Evolutionary conservation across 1,140 invertebrate genomes (phyloP).

Genomic region (Drosophila orena): DNA sequence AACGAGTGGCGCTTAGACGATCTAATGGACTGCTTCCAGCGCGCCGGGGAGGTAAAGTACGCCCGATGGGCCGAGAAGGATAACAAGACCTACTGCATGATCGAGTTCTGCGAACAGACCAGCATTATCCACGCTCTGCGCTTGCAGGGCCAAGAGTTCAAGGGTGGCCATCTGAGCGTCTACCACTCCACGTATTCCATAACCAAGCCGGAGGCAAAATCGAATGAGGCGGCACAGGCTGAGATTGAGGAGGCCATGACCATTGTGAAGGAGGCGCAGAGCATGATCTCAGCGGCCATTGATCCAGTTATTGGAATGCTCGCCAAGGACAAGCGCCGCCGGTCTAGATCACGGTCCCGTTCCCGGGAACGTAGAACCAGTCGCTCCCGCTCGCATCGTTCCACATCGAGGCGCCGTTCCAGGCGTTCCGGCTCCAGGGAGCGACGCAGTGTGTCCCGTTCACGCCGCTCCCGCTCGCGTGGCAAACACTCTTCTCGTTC

Average conservation of each 20-base stretch:
- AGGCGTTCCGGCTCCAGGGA: slow-evolving; percentile 81
- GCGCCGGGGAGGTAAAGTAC: slow-evolving; percentile 98
- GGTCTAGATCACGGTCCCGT: slow-evolving; percentile 87
- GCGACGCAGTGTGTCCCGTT: slow-evolving; percentile 85
- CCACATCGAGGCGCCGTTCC: slow-evolving; percentile 86
- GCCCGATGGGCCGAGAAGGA: slow-evolving; percentile 95
- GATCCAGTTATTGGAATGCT: slow-evolving; percentile 94
- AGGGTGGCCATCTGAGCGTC: slow-evolving; percentile 89
- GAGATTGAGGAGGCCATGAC: slow-evolving; percentile 99
- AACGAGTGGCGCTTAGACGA: slow-evolving; percentile 90
- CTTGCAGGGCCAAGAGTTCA: slow-evolving; percentile 91
- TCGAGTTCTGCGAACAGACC: slow-evolving; percentile 97
- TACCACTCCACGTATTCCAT: slow-evolving; percentile 96
- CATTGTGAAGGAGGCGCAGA: slow-evolving; percentile 97
- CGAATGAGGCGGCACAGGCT: slow-evolving; percentile 96
- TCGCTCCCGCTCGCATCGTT: slow-evolving; percentile 88
- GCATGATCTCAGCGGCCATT: slow-evolving; percentile 95
- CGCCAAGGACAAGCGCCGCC: slow-evolving; percentile 91
- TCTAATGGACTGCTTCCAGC: slow-evolving; percentile 93
- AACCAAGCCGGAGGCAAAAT: slow-evolving; percentile 96
- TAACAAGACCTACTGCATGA: slow-evolving; percentile 91
- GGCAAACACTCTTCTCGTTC: slow-evolving; percentile 78
- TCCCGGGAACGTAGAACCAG: slow-evolving; percentile 87
- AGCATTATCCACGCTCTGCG: slow-evolving; percentile 95
- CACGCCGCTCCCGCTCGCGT: slow-evolving; percentile 87